Conservation (phyloP, 2,888 invertebrate species). For the Mimas tiliae region DNA sequence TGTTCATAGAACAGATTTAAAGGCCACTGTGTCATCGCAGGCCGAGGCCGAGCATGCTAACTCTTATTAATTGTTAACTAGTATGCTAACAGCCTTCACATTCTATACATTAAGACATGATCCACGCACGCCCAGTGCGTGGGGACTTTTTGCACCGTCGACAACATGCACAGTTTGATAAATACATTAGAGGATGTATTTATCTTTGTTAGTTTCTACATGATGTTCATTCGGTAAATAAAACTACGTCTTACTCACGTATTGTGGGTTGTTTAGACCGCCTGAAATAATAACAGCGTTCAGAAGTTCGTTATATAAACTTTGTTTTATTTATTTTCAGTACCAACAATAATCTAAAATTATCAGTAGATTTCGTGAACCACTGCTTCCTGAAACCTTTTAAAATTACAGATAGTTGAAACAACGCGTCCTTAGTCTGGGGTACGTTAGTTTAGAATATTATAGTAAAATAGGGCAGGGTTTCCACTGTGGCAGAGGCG, state of each 20-base stretch:
- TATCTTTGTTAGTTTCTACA: neutral
- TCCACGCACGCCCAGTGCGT: conserved; percentile 8
- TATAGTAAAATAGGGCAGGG: too few species aligned
- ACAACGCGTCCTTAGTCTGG: too few species aligned
- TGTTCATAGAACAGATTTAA: neutral
- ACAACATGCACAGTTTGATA: neutral
- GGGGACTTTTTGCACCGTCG: neutral
- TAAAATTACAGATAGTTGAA: too few species aligned
- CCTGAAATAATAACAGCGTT: too few species aligned
- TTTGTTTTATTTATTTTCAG: too few species aligned
- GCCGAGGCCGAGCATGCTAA: conserved; percentile 7
- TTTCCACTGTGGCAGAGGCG: too few species aligned
- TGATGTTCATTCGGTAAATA: neutral
- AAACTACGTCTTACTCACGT: neutral
- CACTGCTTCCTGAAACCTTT: too few species aligned
- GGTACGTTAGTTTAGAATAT: too few species aligned
- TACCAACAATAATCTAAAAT: too few species aligned
- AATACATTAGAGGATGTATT: neutral
- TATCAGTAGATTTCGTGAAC: too few species aligned
- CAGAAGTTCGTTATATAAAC: too few species aligned
- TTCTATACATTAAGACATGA: conserved; percentile 16
- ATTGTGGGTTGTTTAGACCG: neutral
- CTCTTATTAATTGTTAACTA: conserved; percentile 9
- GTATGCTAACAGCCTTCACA: conserved; percentile 16
- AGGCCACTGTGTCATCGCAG: conserved; percentile 16